These are phyloP conservation scores for fruit fly (Drosophila melanogaster) DNA, from an alignment of 1,140 invertebrate species.

Conservation along the genomic window Release_6_plus_ISO1_MT NC_004354.4:9408001-9408500, in stretches of 20 bases:
- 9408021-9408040: constrained; percentile 39
- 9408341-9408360: no score
- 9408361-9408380: no score
- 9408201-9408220: no score
- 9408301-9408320: no score
- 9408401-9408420: background rate
- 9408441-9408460: constrained; percentile 3
- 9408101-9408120: background rate
- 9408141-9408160: constrained; percentile 32
- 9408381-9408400: background rate
- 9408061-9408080: constrained; percentile 4
- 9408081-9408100: no score
- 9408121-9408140: background rate
- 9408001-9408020: constrained; percentile 25
- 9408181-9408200: constrained; percentile 18
- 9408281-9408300: no score
- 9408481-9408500: constrained; percentile 8
- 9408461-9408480: constrained; percentile 24
- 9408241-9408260: no score
- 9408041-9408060: constrained; percentile 29
- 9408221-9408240: background rate
- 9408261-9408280: background rate
- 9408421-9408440: constrained; percentile 2
- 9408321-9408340: no score
- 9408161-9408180: constrained; percentile 28